These are phyloP conservation scores for Hyles euphorbiae DNA, from an alignment of 1,140 invertebrate genomes.

Conservation along the genomic window DNA sequence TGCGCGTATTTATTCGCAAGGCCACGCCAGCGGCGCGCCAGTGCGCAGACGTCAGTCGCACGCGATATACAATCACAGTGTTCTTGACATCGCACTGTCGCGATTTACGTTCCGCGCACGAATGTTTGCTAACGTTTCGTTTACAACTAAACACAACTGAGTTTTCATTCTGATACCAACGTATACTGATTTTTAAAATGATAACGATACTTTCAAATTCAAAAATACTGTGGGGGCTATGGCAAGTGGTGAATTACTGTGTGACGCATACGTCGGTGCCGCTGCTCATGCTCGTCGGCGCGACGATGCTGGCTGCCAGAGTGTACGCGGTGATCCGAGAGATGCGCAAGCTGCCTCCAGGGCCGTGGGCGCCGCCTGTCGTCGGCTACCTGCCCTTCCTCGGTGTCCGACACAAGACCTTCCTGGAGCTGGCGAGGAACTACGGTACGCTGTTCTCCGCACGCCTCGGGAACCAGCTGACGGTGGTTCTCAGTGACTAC, in stretches of 20 bases:
- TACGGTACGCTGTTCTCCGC: slow-evolving; percentile 91
- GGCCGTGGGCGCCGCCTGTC: slow-evolving; percentile 89
- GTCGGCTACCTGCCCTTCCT: slow-evolving; percentile 89
- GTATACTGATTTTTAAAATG: slow-evolving; percentile 46
- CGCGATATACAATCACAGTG: slow-evolving; percentile 59
- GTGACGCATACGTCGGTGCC: slow-evolving; percentile 47
- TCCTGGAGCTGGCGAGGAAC: slow-evolving; percentile 82
- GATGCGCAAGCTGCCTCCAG: slow-evolving; percentile 82
- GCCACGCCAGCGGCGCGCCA: slow-evolving; percentile 64
- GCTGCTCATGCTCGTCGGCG: slow-evolving; percentile 75
- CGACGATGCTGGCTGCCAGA: slow-evolving; percentile 70
- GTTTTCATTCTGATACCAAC: slow-evolving; percentile 15
- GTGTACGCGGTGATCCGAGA: slow-evolving; percentile 76
- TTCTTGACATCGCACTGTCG: slow-evolving; percentile 40
- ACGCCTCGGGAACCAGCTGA: slow-evolving; percentile 85
- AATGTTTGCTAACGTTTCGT: slow-evolving; percentile 43
- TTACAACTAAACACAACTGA: slow-evolving; percentile 30
- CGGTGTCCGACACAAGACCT: slow-evolving; percentile 86
- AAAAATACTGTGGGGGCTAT: slow-evolving; percentile 59
- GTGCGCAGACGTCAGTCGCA: slow-evolving; percentile 63
- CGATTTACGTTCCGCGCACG: slow-evolving; percentile 51
- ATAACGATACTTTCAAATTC: slow-evolving; percentile 57
- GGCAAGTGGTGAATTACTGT: slow-evolving; percentile 56
- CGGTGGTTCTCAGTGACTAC: slow-evolving; percentile 91
- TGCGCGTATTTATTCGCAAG: slow-evolving; percentile 71